Conservation (phyloP, 2,888 invertebrate genomes). For the Clusia tigrina region DNA sequence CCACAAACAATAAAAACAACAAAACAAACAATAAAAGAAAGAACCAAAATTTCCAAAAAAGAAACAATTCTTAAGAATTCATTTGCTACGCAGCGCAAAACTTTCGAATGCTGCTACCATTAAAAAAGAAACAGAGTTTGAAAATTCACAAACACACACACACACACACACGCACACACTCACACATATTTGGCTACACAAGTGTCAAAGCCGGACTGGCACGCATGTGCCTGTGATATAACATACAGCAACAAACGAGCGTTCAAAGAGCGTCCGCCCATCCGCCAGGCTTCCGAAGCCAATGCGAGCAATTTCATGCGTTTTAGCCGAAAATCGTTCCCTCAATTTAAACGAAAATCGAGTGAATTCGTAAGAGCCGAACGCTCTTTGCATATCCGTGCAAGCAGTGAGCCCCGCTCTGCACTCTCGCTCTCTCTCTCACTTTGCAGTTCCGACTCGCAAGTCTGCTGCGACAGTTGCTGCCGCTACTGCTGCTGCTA, state of each 20-base stretch:
- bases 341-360: not conserved
- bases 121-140: not conserved
- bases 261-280: not conserved
- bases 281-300: too few relatives aligned
- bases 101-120: constrained; percentile 27
- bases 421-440: constrained; percentile 7
- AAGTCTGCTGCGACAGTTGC: too few relatives aligned
- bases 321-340: constrained; percentile 4
- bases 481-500: too few relatives aligned
- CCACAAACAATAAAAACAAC: constrained; percentile 1
- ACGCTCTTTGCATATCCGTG: not conserved
- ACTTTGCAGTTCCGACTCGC: constrained; percentile 11
- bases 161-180: not conserved
- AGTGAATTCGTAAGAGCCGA: not conserved
- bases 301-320: not conserved
- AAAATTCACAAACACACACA: constrained; percentile 8
- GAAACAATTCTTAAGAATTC: constrained; percentile 1
- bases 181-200: too few relatives aligned
- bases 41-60: not conserved
- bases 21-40: not conserved
- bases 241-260: not conserved
- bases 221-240: constrained; percentile 16
- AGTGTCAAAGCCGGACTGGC: too few relatives aligned
- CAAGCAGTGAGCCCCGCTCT: not conserved
- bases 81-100: constrained; percentile 7